Conservation (phyloP, 2,888 invertebrate species). For the Ochropleura plecta region DNA sequence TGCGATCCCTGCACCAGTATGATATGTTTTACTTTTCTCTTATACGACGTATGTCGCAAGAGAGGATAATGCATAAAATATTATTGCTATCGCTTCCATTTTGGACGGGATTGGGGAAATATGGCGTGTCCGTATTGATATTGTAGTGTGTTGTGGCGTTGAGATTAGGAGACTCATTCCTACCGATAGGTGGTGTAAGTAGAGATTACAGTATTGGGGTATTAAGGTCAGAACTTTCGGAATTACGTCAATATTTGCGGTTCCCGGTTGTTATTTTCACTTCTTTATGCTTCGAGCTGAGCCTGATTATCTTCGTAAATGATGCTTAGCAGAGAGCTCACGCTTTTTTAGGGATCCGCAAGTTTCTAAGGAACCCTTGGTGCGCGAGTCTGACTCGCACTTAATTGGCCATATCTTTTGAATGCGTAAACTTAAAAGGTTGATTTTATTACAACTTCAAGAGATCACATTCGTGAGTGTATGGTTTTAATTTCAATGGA, state of each 20-base stretch:
- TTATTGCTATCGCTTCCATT: conserved; percentile 48
- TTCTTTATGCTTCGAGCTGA: neutral
- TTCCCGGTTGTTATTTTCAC: neutral
- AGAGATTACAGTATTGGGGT: conserved; percentile 17
- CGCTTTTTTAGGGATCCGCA: neutral
- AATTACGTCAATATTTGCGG: conserved; percentile 1
- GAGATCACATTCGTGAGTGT: too few relatives aligned
- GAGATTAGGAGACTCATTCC: conserved; percentile 25
- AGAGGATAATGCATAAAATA: conserved; percentile 65
- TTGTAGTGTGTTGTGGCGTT: conserved; percentile 19
- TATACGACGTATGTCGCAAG: conserved; percentile 37
- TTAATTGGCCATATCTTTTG: too few relatives aligned
- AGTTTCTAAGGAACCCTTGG: too few relatives aligned
- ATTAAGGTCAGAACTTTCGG: neutral
- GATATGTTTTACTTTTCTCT: conserved; percentile 49
- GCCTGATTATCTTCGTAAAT: neutral
- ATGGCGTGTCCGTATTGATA: conserved; percentile 52
- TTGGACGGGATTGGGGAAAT: conserved; percentile 25
- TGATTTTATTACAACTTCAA: too few relatives aligned
- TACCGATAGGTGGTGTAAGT: conserved; percentile 9
- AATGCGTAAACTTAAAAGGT: too few relatives aligned
- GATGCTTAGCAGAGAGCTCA: neutral
- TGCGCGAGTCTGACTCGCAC: too few relatives aligned
- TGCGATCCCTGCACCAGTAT: conserved; percentile 31
- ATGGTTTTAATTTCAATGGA: too few relatives aligned